Percentiles rank a stretch among this genome's conserved stretches.
Conservation (phyloP, 2,888 invertebrate genomes). For the Parochlus steinenii region DNA sequence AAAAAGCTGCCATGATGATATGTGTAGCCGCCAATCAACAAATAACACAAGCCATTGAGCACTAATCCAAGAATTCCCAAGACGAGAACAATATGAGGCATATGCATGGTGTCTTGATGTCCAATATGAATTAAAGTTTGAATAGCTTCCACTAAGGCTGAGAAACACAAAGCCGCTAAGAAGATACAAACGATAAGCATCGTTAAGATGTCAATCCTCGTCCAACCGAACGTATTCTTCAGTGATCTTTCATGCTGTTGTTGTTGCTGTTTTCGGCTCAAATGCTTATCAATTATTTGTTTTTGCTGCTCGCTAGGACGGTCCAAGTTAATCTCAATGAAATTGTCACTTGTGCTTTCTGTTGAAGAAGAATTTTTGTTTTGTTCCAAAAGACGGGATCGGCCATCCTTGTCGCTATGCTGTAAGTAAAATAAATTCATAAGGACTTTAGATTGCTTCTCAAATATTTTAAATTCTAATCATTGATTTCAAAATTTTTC, state of each 20-base stretch:
- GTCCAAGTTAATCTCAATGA: neutral
- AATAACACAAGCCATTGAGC: conserved; percentile 59
- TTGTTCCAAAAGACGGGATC: too few relatives aligned
- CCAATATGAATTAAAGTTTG: conserved; percentile 63
- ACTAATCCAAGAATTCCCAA: conserved; percentile 54
- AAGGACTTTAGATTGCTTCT: neutral
- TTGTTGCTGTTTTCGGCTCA: conserved; percentile 4
- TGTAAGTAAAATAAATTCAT: neutral
- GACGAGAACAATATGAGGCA: conserved; percentile 41
- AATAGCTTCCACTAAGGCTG: conserved; percentile 61
- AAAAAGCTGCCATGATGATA: conserved; percentile 54
- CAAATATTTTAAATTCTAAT: neutral
- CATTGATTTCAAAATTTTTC: neutral
- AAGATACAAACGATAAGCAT: conserved; percentile 68
- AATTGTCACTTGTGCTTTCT: neutral
- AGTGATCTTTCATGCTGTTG: conserved; percentile 41
- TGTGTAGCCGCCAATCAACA: conserved; percentile 64
- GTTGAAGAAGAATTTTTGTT: too few relatives aligned
- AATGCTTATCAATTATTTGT: neutral
- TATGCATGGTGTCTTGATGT: conserved; percentile 54
- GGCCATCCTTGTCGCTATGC: neutral
- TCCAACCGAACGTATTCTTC: conserved; percentile 85
- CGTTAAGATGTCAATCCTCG: conserved; percentile 73
- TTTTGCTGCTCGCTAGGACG: conserved; percentile 6
- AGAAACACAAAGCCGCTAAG: conserved; percentile 66